A percentile compares a stretch with the other conserved stretches of the same genome.
phyloP scores from a whole-genome alignment of 2,113 vertebrate species.

The Zosterops borbonicus region DNA sequence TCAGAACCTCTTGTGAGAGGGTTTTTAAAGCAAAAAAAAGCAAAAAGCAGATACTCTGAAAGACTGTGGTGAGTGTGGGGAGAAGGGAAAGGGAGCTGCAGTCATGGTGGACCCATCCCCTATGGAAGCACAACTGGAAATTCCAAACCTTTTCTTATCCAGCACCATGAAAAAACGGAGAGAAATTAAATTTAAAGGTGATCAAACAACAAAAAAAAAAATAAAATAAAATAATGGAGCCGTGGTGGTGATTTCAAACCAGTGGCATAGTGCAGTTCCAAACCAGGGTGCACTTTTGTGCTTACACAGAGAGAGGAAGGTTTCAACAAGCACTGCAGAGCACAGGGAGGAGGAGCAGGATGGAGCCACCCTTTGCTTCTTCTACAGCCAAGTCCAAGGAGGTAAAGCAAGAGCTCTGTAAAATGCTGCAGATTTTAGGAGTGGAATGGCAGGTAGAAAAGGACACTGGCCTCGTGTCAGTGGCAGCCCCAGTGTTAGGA shows the following conservation, averaged over 20 bases:
- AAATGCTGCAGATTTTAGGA: slow-evolving; percentile 75
- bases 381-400: slow-evolving; percentile 70
- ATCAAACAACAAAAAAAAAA: slow-evolving; percentile 7
- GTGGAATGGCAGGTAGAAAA: slow-evolving; percentile 77
- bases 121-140: slow-evolving; percentile 26
- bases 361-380: slow-evolving; percentile 72
- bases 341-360: slow-evolving; percentile 62
- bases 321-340: slow-evolving; percentile 73
- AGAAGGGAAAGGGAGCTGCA: slow-evolving; percentile 20
- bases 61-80: neutral
- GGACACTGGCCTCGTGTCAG: slow-evolving; percentile 69
- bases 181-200: slow-evolving; percentile 15
- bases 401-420: slow-evolving; percentile 77
- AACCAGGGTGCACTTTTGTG: slow-evolving; percentile 42
- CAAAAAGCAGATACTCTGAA: neutral
- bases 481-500: slow-evolving; percentile 77
- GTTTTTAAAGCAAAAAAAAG: neutral
- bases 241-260: neutral
- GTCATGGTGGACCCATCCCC: slow-evolving; percentile 39
- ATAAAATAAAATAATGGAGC: slow-evolving; percentile 9
- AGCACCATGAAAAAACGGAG: neutral
- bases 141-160: neutral
- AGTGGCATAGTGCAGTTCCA: neutral
- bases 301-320: slow-evolving; percentile 69
- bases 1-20: accelerated